These are phyloP conservation scores for Morone saxatilis DNA, from an alignment of 2,113 vertebrate species.

Conservation along the genomic window DNA sequence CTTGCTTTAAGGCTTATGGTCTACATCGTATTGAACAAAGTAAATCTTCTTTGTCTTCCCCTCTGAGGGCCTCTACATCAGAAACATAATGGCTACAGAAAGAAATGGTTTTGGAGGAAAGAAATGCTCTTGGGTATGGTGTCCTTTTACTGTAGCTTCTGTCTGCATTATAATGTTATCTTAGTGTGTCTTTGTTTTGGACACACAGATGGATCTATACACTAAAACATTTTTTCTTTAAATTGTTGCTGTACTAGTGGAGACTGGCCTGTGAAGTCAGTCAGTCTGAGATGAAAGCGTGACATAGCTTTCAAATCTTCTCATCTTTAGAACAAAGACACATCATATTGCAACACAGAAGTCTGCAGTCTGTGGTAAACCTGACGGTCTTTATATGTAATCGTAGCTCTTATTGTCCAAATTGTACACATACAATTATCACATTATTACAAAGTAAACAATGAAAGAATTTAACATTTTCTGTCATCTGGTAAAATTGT, in stretches of 20 bases:
- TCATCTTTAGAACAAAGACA: conserved; percentile 66
- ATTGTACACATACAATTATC: background rate
- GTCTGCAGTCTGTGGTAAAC: conserved; percentile 18
- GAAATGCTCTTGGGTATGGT: conserved; percentile 53
- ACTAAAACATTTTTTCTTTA: conserved; percentile 26
- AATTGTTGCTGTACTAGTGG: conserved; percentile 25
- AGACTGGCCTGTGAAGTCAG: conserved; percentile 44
- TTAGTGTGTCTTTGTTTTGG: conserved; percentile 30
- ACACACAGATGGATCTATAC: conserved; percentile 16
- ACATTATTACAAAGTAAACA: background rate
- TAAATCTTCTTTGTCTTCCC: conserved; percentile 75
- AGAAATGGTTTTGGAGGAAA: conserved; percentile 47
- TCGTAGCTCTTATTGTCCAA: background rate
- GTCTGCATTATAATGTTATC: conserved; percentile 47
- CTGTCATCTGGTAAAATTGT: background rate
- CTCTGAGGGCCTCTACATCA: conserved; percentile 60
- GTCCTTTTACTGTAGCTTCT: conserved; percentile 36
- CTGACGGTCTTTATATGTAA: conserved; percentile 11
- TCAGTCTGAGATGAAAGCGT: conserved; percentile 57
- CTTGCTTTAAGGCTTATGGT: conserved; percentile 76
- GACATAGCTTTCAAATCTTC: conserved; percentile 57
- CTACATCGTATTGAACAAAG: conserved; percentile 76
- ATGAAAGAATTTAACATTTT: background rate
- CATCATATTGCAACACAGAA: conserved; percentile 27
- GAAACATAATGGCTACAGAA: conserved; percentile 71